Evolutionary conservation across 2,888 invertebrate genomes (phyloP), one percentile per base, ranked within the genome.

Genomic region (Drosophila anomalata): DNA sequence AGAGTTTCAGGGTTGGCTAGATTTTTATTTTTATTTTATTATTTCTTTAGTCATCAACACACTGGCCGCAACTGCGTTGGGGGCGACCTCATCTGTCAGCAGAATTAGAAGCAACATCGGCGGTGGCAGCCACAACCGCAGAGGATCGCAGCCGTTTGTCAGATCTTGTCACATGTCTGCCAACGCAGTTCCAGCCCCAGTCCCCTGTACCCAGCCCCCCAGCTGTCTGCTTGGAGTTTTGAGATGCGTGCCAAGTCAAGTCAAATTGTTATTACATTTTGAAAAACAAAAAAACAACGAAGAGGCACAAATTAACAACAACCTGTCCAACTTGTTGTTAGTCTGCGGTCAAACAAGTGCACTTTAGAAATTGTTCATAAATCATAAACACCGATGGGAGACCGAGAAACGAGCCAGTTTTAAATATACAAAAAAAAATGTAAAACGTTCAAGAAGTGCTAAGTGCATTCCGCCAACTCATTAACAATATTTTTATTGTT

Each of bases 261-360:
- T 72, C 79, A 78, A 81, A 79, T 75, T 82, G 73, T 83, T 82
- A 79, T 79, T 84, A 76, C 78, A 79, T 76, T 81, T 74, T 79
- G 69, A 76, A 71, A 69, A 74, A 60, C 50, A 47, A 52, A 60
- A 59, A 48, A 53, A 46, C 26, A 69, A 53, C 31, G 48, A 20
- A 36, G 22, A 54, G 36, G 22, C 73, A 39, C 48, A 60, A 54
- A 47, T 41, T 54, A 53, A 55, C 65, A 51, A 52, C 77, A 71
- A 83, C 83, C 75, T 77, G 87, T 86, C 75, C 78, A 60, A 79
- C 78, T 76, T 78, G 82, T 80, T 79, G 84, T 77, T 70, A 76
- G 86, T 75, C 86, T 82, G 89, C 88, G 84, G 88, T 88, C 88
- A 88, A 88, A 88, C 88, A 89, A 88, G 89, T 88, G 88, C 88